phyloP scores from a whole-genome alignment of 2,797 vertebrate species.

The Hydrophis major region DNA sequence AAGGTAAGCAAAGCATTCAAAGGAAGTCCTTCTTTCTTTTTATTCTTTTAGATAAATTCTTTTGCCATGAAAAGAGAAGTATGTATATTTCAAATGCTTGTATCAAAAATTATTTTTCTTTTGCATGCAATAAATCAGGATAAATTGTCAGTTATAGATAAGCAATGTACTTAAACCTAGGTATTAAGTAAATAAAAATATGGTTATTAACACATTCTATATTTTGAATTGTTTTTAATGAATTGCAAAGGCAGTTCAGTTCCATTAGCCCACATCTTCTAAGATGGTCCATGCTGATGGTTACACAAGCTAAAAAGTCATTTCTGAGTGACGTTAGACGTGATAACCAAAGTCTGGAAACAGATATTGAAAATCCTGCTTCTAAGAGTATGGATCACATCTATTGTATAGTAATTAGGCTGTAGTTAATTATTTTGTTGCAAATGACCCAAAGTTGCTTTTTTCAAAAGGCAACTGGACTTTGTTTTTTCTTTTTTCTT shows the following conservation, averaged over 20 bases:
- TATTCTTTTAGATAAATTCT: not conserved
- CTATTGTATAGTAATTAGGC: not conserved
- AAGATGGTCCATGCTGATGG: not conserved
- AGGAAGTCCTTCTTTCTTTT: not conserved
- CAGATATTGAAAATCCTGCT: not conserved
- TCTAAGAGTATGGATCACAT: not conserved
- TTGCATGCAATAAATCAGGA: not conserved
- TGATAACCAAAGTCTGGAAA: not conserved
- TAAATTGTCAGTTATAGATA: conserved; percentile 3
- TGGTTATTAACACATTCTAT: not conserved
- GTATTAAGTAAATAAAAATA: not conserved
- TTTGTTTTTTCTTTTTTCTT: not conserved
- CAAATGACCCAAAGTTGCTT: not conserved
- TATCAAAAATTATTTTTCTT: not conserved
- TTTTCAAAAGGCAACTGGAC: not conserved
- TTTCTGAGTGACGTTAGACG: not conserved
- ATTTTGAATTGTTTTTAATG: not conserved
- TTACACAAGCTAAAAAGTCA: not conserved
- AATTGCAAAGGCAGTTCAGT: not conserved
- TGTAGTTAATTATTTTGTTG: not conserved
- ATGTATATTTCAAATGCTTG: not conserved
- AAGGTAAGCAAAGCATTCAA: not conserved
- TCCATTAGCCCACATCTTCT: not conserved
- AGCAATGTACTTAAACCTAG: not conserved
- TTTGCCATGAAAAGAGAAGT: not conserved